Evolutionary conservation across 1,140 invertebrate genomes (phyloP).

Genomic region (Oryctes rhinoceros): DNA sequence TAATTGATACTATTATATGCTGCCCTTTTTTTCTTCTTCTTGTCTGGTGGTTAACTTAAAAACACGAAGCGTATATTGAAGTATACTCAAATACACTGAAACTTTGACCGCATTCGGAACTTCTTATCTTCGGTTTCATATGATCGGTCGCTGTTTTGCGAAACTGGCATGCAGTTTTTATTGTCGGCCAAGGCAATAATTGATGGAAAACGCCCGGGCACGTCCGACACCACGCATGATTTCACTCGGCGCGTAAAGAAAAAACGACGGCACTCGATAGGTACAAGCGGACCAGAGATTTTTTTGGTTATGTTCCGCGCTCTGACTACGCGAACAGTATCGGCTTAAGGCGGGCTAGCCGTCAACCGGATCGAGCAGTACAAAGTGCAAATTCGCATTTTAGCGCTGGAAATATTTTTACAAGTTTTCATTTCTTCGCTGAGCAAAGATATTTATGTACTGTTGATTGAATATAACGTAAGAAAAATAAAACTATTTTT

Average conservation of each 20-base stretch:
- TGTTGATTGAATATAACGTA: no score
- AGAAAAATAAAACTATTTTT: no score
- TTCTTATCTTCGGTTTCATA: slow-evolving; percentile 4
- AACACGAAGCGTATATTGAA: neutral
- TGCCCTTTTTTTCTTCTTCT: neutral
- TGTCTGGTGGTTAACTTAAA: neutral
- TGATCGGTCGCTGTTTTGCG: neutral
- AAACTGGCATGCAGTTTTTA: slow-evolving; percentile 7
- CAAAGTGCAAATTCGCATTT: no score
- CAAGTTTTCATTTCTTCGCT: no score
- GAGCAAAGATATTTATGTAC: no score
- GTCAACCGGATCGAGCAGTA: neutral
- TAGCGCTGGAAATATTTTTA: no score
- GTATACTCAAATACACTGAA: neutral
- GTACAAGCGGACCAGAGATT: neutral
- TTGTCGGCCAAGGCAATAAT: neutral
- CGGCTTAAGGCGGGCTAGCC: neutral
- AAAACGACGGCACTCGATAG: neutral
- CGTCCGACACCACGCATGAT: neutral
- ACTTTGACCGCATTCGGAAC: slow-evolving; percentile 8
- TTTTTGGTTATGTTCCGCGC: neutral
- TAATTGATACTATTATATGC: no score
- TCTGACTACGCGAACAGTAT: neutral
- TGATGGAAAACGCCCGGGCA: neutral
- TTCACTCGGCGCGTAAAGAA: neutral